phyloP scores from a whole-genome alignment of 2,113 vertebrate genomes.

The Taurulus bubalis region DNA sequence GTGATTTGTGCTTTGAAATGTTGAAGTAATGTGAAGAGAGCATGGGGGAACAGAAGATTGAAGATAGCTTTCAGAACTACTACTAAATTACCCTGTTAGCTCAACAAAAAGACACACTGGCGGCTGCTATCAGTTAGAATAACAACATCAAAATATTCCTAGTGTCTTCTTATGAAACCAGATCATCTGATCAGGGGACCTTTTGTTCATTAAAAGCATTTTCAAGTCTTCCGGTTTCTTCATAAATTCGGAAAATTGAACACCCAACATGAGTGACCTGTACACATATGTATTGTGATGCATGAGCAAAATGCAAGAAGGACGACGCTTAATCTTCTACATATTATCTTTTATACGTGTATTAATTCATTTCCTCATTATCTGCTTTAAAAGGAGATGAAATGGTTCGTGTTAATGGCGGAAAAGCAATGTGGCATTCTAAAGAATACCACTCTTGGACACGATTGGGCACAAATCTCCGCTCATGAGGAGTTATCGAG shows the following conservation, averaged over 20 bases:
- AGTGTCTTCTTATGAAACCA: background rate
- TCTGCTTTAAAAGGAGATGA: background rate
- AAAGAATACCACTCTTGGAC: background rate
- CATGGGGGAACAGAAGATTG: background rate
- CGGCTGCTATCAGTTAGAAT: background rate
- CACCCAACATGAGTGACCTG: background rate
- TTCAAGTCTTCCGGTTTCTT: background rate
- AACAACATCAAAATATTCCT: background rate
- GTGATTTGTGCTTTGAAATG: slow-evolving; percentile 17
- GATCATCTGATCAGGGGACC: background rate
- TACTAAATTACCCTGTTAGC: background rate
- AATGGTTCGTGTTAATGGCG: background rate
- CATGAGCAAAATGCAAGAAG: background rate
- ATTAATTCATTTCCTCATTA: background rate
- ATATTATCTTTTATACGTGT: background rate
- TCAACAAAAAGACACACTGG: background rate
- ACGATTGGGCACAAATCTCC: background rate
- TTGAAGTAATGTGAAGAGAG: background rate
- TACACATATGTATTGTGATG: background rate
- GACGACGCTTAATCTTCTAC: background rate
- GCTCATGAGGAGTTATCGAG: slow-evolving; percentile 1
- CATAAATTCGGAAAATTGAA: background rate
- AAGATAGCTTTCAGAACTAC: background rate
- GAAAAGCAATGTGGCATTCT: background rate
- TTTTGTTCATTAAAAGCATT: background rate